Percentiles rank a stretch among this genome's conserved stretches.
Conservation (phyloP, 1,140 invertebrate species). For the Rhizoglyphus robini region DNA sequence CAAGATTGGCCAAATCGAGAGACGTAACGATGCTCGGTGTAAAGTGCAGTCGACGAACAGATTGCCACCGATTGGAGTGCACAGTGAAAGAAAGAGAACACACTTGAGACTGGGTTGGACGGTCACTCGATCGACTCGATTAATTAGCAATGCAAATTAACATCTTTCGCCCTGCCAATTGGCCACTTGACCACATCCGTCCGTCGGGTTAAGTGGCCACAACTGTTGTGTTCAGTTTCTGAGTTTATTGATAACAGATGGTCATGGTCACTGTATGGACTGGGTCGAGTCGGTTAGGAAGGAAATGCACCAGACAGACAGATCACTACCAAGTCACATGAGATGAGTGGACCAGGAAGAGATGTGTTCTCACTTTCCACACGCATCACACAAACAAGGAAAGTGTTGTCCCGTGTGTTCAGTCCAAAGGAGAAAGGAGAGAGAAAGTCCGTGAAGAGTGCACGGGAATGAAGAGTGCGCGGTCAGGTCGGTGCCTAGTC, state of each 20-base stretch:
- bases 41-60: neutral
- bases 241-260: neutral
- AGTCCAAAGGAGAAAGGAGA: neutral
- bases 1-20: too few relatives aligned
- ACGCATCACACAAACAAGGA: too few relatives aligned
- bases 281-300: neutral
- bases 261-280: neutral
- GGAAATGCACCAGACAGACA: neutral
- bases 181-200: neutral
- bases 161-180: neutral
- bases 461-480: neutral
- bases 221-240: neutral
- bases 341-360: neutral
- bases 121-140: too few relatives aligned
- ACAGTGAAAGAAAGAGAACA: neutral
- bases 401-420: neutral
- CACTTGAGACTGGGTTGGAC: neutral
- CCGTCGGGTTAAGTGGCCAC: neutral
- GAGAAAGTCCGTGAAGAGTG: neutral
- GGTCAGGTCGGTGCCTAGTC: neutral
- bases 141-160: conserved; percentile 14
- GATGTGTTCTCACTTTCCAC: neutral
- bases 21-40: neutral
- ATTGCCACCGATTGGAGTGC: neutral
- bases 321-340: neutral